These are phyloP conservation scores for Diarsia rubi DNA, from an alignment of 2,888 invertebrate species.

Conservation along the genomic window DNA sequence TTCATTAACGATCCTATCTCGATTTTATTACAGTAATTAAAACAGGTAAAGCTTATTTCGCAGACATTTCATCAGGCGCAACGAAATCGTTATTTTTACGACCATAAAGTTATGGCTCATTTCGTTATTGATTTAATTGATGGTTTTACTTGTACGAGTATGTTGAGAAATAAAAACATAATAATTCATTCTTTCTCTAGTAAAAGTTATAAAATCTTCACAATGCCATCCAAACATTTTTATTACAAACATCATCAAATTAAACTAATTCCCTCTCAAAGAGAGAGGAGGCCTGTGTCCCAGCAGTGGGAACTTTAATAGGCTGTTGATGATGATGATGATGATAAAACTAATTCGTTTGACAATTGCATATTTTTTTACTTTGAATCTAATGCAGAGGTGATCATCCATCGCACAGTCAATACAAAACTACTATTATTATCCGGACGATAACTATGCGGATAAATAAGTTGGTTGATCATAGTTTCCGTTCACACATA, in stretches of 20 bases:
- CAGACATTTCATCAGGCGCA: slow-evolving; percentile 33
- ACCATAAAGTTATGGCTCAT: slow-evolving; percentile 17
- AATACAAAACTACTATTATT: not conserved
- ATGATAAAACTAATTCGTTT: slow-evolving; percentile 16
- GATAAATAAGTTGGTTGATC: slow-evolving; percentile 9
- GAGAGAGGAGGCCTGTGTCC: too few species aligned
- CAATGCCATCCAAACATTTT: slow-evolving; percentile 3
- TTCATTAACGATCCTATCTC: slow-evolving; percentile 1
- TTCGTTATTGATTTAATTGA: slow-evolving; percentile 18
- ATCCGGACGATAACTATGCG: not conserved
- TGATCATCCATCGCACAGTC: not conserved
- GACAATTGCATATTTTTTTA: not conserved
- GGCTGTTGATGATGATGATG: too few species aligned
- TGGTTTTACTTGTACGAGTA: slow-evolving; percentile 8
- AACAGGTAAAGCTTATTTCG: slow-evolving; percentile 36
- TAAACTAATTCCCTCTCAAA: slow-evolving; percentile 11
- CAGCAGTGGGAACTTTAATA: too few species aligned
- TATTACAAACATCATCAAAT: slow-evolving; percentile 18
- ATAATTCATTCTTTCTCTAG: not conserved
- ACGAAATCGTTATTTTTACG: slow-evolving; percentile 25
- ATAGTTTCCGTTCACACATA: slow-evolving; percentile 31
- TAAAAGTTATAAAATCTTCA: not conserved
- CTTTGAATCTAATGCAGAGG: not conserved
- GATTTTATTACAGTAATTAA: slow-evolving; percentile 27
- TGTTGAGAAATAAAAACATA: not conserved